Evolutionary conservation across 1,140 invertebrate species (phyloP), one percentile per base, ranked within the genome.

Genomic region (Zeugodacus cucurbitae): DNA sequence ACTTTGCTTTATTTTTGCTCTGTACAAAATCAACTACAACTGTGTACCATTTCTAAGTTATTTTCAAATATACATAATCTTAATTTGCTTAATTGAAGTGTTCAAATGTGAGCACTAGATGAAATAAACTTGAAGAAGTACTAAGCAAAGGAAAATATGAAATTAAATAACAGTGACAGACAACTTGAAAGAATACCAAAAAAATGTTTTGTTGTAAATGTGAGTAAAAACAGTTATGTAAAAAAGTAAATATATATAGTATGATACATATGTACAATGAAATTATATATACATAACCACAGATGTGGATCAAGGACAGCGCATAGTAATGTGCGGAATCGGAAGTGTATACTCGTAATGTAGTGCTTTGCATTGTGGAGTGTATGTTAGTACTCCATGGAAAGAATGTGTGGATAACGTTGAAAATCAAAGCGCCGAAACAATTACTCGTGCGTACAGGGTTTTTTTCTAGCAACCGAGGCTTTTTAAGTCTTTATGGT

Each of bases 151-250:
- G 41, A 74, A 37, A 22, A 8, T 0, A 41, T 22, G 6, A 41
- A 74, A 41, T 22, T 37, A 74, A 22, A 41, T 48, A 54, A 29
- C 32, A 48, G 22, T 14, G 48, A 48, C 5, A n/a, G 48, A 48
- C 5, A n/a, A 8, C 14, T 41, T 8, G 34, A 48, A 82, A 82
- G 41, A 10, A 74, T 48, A 54, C 26, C 26, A 82, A 14, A 6
- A 44, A 48, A 48, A 82, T 82, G n/a, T 22, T 82, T 29, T 82
- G 74, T 82, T 82, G 74, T 48, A 82, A 48, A 82, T 82, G 74
- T 82, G 74, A 82, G 44, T 29, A 48, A 26, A 26, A 20, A 29
- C 22, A 67, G 26, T 67, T 67, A 44, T 37, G 70, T 22, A 74
- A 41, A 74, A 41, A 10, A n/a, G 29, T 74, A 41, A 44, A 37